Evolutionary conservation across 1,140 invertebrate genomes (phyloP), one percentile per base, ranked within the genome.

Genomic region (Belonocnema kinseyi): DNA sequence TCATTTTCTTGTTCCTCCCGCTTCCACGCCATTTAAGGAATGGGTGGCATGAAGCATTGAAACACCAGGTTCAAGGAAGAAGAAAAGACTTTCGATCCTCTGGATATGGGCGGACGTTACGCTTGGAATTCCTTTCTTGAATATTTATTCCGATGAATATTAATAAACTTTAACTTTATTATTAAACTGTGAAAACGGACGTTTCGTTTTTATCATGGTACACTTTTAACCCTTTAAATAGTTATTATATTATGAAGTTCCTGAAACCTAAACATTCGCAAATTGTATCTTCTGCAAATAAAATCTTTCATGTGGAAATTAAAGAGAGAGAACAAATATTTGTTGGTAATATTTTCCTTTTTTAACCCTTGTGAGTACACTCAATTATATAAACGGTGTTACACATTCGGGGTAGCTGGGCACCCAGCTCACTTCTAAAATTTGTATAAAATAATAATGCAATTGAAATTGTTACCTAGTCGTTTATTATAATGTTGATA

Each of bases 11-110:
- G 58, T 14, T 66, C 58, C 12, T 66, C 58, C 26, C 21, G 12
- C 33, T 66, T 66, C 58, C 10, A 66, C 21, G 3, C 58, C 21
- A 66, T 66, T 66, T 66, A 33, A 66, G 58, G 21, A 66, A 66
- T 12, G 16, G 8, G 16, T 66, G 13, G 33, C 2, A 54, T 46
- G 40, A 46, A 46, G 40, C 40, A 46, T 46, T 46, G 53, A n/a
- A 54, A 54, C 17, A 54, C 0, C 1, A 54, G 5, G n/a, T 54
- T 54, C 5, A n/a, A 16, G 8, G n/a, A 17, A n/a, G n/a, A n/a
- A 54, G 53, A 10, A 54, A 54, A 54, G 17, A 54, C 21, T 66
- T 66, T 66, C 19, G 14, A 16, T 33, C 12, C 21, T 66, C 58
- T 66, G 13, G 3, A 12, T 66, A 66, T 66, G 58, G 58, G 58